A percentile compares a stretch with the other conserved stretches of the same genome.
Evolutionary conservation across 1,140 invertebrate genomes (phyloP).

Genomic region (Scylla paramamosain): DNA sequence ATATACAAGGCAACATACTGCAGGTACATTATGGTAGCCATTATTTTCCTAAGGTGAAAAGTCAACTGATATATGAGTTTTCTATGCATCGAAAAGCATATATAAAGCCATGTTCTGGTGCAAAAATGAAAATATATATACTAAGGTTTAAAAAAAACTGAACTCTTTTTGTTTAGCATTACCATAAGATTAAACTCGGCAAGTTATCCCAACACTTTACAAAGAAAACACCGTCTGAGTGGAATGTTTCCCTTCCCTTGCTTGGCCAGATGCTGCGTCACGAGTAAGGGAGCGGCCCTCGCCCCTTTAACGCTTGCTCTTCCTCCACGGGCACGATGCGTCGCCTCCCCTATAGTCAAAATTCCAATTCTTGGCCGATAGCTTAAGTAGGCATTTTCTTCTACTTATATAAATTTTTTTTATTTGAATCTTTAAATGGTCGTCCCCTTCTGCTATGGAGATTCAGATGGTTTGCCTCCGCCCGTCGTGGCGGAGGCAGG

Average conservation of each 20-base stretch:
- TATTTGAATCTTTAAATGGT: too few species aligned
- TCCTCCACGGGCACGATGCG: too few species aligned
- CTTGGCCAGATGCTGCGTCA: not conserved
- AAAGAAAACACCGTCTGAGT: not conserved
- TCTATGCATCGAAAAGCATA: conserved; percentile 4
- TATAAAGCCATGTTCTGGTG: not conserved
- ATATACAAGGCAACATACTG: conserved; percentile 22
- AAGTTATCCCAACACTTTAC: not conserved
- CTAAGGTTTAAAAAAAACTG: not conserved
- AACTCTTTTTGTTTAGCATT: not conserved
- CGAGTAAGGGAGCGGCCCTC: too few species aligned
- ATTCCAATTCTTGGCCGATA: too few species aligned
- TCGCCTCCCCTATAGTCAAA: too few species aligned
- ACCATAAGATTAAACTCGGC: not conserved
- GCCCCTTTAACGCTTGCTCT: too few species aligned
- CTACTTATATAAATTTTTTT: too few species aligned
- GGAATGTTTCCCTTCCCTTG: not conserved
- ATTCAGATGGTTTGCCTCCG: too few species aligned
- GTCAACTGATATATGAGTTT: conserved; percentile 23
- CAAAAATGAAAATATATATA: not conserved
- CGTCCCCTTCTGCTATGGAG: too few species aligned
- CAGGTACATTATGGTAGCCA: not conserved
- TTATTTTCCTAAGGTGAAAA: not conserved
- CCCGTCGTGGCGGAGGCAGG: too few species aligned
- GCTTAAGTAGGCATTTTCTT: too few species aligned